Conservation (phyloP, 2,113 vertebrate species). For the Trochalopteron elliotii region DNA sequence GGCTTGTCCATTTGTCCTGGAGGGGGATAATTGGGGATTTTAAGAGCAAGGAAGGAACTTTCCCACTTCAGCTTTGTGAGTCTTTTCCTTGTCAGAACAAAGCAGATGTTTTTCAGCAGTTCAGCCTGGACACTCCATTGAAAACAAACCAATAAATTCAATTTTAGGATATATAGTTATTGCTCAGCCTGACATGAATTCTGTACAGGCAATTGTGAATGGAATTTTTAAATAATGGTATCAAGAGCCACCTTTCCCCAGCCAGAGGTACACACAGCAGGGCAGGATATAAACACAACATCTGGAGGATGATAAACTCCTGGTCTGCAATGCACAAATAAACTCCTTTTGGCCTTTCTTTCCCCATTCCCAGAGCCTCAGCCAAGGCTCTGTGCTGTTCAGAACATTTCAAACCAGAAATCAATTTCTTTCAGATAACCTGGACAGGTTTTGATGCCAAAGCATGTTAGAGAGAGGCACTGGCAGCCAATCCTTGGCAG, state of each 20-base stretch:
- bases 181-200: background rate
- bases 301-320: background rate
- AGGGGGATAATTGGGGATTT: background rate
- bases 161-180: background rate
- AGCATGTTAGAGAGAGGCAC: background rate
- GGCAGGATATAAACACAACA: fast-evolving
- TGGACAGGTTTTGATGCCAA: background rate
- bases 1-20: background rate
- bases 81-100: background rate
- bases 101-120: background rate
- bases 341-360: background rate
- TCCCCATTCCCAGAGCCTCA: background rate
- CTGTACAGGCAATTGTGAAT: background rate
- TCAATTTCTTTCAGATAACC: background rate
- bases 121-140: background rate
- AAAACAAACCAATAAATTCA: background rate
- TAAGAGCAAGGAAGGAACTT: background rate
- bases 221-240: background rate
- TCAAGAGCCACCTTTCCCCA: background rate
- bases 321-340: background rate
- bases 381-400: background rate
- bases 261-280: fast-evolving
- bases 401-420: background rate
- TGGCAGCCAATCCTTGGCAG: background rate
- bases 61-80: background rate